Evolutionary conservation across 2,888 invertebrate species (phyloP), one percentile per base, ranked within the genome.

Genomic region (Patella caerulea): DNA sequence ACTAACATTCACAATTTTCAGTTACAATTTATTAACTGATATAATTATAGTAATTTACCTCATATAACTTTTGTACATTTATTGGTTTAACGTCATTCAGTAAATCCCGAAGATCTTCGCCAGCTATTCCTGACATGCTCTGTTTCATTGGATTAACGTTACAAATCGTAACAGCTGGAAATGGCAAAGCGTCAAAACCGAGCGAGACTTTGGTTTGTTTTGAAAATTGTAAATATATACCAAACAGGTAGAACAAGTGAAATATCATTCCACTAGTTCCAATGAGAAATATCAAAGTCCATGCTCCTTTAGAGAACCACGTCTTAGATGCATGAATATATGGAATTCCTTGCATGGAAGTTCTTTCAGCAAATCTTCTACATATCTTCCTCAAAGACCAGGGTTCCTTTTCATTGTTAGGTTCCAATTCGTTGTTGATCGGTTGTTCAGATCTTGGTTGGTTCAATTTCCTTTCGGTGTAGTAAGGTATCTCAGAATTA

Each of bases 111-210:
- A 78, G 69, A 5, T 72, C 71, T 19, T 29, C 7, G 2, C 59
- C 59, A 1, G 56, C 72, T 11, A 53, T 24, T 17, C 19, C 0
- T 17, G 75, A 11, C 55, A 15, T 52, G 45, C 75, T 74, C n/a
- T 19, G 12, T 12, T 77, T 73, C 1, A 86, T 78, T 0, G 87
- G 82, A 55, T 87, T 87, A 76, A 86, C 86, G 75, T 86, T 87
- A 75, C 87, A 87, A 29, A 87, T 75, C 2, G 87, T 83, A 2
- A 87, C 76, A 0, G 86, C 85, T 2, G 87, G 87, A 72, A 84
- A 87, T n/a, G 70, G 73, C 9, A 86, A 77, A 15, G 75, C 73
- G 71, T 78, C 79, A 75, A 86, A 87, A 17, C 83, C 80, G 19
- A 87, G 72, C 1, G 78, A 76, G 2, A 87, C 83, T 1, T 78